These are phyloP conservation scores for Amiota mariae DNA, from an alignment of 2,888 invertebrate genomes.

Conservation along the genomic window DNA sequence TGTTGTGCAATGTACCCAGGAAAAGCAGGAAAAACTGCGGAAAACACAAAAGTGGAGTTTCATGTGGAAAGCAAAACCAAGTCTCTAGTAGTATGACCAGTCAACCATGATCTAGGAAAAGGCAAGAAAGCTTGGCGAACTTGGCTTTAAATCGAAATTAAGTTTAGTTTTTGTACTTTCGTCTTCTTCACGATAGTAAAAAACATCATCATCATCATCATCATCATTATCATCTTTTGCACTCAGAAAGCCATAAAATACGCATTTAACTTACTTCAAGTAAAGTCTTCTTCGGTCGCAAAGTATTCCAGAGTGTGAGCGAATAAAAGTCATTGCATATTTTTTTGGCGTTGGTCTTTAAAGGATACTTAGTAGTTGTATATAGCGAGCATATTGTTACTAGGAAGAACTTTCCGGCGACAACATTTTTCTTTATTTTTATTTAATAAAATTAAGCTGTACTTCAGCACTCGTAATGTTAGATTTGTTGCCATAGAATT, in stretches of 20 bases:
- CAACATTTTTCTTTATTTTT: conserved; percentile 38
- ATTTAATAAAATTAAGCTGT: conserved; percentile 56
- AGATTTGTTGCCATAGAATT: not conserved
- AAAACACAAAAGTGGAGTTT: conserved; percentile 18
- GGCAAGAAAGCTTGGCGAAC: conserved; percentile 36
- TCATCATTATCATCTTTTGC: too few species aligned
- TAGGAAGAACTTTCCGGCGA: conserved; percentile 23
- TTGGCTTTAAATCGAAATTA: conserved; percentile 43
- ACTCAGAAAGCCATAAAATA: conserved; percentile 65
- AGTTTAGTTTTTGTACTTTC: conserved; percentile 32
- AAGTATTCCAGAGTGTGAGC: too few species aligned
- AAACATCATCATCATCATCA: too few species aligned
- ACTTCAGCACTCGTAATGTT: not conserved
- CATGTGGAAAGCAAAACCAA: conserved; percentile 32
- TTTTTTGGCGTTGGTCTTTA: not conserved
- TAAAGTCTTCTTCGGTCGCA: too few species aligned
- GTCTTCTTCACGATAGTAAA: conserved; percentile 17
- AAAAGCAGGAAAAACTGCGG: conserved; percentile 35
- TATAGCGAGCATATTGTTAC: conserved; percentile 52
- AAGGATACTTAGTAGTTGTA: not conserved
- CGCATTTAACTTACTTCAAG: conserved; percentile 49
- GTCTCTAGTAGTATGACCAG: conserved; percentile 24
- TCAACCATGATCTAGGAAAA: too few species aligned
- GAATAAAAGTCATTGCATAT: conserved; percentile 3
- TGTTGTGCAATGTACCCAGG: conserved; percentile 19